Base-by-base conservation (phyloP, 2,113 vertebrate genomes). In the Herpetotheres cachinnans region DNA sequence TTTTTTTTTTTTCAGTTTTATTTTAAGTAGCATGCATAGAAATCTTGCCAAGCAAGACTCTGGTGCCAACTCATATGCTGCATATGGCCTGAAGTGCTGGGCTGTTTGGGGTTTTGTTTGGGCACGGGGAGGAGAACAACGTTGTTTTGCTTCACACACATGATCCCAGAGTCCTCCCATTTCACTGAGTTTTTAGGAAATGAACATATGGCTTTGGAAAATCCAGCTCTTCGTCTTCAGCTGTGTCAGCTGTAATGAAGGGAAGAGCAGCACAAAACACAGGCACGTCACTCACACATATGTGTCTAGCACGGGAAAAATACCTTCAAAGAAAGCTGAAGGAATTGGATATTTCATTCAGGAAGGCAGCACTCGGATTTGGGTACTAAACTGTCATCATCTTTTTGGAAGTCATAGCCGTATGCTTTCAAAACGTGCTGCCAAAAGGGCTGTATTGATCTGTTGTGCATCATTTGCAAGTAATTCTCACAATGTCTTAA, bases 171-270 rank as follows among this genome's bases (percentile, higher is more conserved):
- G 70, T 86, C 40, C 44, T 81, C 34, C 22, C 47, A 24, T 84
- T 82, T 46, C 27, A 27, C 44, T 24, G 27, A 79, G 56, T 78
- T 95, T 87, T 84, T 54, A 85, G 62, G 73, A 89, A 92, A 82
- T 42, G 16, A 96, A 87, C 86, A 89, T 95, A 95, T n/a, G 84
- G 84, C 73, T 94, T 89, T 6, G 6, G 70, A 89, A 89, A 62
- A 91, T 61, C 61, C 78, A 82, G 25, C 47, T 71, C 44, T 79
- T 82, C 32, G 0, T 79, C 81, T 89, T 59, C 56, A 69, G 19
- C 63, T 72, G 9, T 49, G 63, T 81, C 70, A 89, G 76, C 63
- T 89, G 79, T 46, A 90, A 86, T 7, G 49, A 89, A 44, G 80
- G 88, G 65, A 87, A 34, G 34, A 94, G 42, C 56, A 76, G 86